Percentiles rank a stretch among this genome's conserved stretches.
phyloP scores from a whole-genome alignment of 37 sponge, comb jelly and placozoan species.

The Geodia barretti region DNA sequence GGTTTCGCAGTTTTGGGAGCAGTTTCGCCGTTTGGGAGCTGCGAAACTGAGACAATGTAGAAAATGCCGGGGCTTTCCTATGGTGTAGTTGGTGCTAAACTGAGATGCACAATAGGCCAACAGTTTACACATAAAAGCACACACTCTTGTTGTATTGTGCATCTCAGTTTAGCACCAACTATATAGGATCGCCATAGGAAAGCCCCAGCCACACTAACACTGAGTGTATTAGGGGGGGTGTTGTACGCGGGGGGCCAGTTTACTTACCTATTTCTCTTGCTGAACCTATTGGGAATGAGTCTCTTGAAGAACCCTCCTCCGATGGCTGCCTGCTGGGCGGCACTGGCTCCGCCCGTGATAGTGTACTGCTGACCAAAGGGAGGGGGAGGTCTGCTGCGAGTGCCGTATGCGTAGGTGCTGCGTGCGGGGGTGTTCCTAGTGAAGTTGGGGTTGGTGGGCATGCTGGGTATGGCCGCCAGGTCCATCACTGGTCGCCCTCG shows the following conservation, averaged over 20 bases:
- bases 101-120: no score
- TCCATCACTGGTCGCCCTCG: not conserved
- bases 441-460: conserved; percentile 39
- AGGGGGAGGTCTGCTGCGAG: conserved; percentile 34
- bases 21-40: no score
- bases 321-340: not conserved
- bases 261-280: conserved; percentile 25
- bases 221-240: no score
- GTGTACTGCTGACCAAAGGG: conserved; percentile 7
- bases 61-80: no score
- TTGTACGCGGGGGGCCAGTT: no score
- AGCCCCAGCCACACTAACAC: not conserved
- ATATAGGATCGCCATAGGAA: no score
- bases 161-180: no score
- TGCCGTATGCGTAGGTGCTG: conserved; percentile 72
- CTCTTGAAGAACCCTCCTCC: conserved; percentile 65
- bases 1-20: no score
- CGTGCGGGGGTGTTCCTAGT: conserved; percentile 35
- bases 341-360: conserved; percentile 11
- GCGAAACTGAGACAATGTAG: no score
- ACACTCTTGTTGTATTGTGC: not conserved
- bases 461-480: conserved; percentile 29
- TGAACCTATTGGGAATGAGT: conserved; percentile 61
- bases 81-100: no score
- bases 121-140: not conserved